phyloP scores from a whole-genome alignment of 2,888 invertebrate species.

The Drosophila prolongata region DNA sequence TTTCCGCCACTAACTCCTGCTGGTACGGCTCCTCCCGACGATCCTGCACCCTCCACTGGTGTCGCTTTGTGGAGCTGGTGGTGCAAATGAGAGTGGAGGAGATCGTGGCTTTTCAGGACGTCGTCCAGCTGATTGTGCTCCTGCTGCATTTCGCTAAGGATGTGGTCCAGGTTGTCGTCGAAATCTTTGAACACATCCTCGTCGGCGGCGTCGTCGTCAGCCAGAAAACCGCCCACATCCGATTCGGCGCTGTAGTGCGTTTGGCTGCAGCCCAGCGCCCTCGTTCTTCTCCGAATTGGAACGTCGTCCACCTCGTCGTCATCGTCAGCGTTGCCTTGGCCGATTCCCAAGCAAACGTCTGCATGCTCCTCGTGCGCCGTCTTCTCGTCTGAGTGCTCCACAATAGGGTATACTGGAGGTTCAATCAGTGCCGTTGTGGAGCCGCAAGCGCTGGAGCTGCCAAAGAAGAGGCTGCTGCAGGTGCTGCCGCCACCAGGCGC shows the following conservation, averaged over 20 bases:
- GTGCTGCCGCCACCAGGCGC: constrained; percentile 50
- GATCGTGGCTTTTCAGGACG: constrained; percentile 58
- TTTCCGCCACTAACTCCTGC: constrained; percentile 14
- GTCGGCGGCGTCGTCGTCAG: constrained; percentile 56
- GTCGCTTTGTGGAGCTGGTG: constrained; percentile 7
- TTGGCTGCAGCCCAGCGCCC: constrained; percentile 68
- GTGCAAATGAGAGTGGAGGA: constrained; percentile 1
- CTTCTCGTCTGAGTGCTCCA: constrained; percentile 89
- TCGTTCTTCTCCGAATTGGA: constrained; percentile 60
- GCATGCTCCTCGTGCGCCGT: constrained; percentile 91
- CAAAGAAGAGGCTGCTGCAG: constrained; percentile 78
- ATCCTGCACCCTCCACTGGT: neutral
- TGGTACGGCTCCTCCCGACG: neutral
- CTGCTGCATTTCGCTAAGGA: constrained; percentile 76
- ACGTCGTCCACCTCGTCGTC: constrained; percentile 75
- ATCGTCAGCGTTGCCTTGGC: constrained; percentile 85
- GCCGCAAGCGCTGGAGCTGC: constrained; percentile 67
- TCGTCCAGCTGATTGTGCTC: constrained; percentile 75
- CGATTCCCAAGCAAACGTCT: constrained; percentile 4
- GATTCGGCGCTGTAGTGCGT: constrained; percentile 79
- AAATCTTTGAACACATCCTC: constrained; percentile 80
- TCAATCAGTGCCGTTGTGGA: constrained; percentile 82
- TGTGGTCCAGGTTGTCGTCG: constrained; percentile 80
- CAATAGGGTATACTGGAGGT: constrained; percentile 89
- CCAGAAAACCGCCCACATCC: constrained; percentile 79